A percentile compares a stretch with the other conserved stretches of the same genome.
Conservation (phyloP, 2,888 invertebrate genomes). For the Eupeodes latifasciatus region DNA sequence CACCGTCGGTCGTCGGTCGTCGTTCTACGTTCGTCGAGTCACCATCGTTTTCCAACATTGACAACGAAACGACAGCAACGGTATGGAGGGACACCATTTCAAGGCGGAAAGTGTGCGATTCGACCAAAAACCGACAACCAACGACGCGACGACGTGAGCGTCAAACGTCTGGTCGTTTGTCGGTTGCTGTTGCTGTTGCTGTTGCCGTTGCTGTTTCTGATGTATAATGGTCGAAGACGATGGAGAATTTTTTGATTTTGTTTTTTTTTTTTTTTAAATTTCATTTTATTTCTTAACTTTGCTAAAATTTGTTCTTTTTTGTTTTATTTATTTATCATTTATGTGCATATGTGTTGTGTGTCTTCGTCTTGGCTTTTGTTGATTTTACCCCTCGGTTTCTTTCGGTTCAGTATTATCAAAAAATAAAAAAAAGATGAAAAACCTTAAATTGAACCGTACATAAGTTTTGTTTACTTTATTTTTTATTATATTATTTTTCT, state of each 20-base stretch:
- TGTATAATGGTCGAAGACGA: conserved; percentile 56
- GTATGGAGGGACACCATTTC: conserved; percentile 43
- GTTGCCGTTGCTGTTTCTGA: conserved; percentile 13
- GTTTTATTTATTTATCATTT: background rate
- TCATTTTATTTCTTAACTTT: conserved; percentile 49
- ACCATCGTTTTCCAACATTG: conserved; percentile 16
- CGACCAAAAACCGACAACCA: background rate
- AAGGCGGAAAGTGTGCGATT: conserved; percentile 45
- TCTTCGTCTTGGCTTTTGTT: conserved; percentile 52
- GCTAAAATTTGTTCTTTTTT: conserved; percentile 39
- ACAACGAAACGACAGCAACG: conserved; percentile 12
- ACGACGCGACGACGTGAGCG: conserved; percentile 42
- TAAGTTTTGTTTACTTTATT: conserved; percentile 71
- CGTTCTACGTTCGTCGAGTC: conserved; percentile 33
- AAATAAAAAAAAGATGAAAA: background rate
- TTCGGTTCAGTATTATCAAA: conserved; percentile 48
- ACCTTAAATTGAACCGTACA: conserved; percentile 47
- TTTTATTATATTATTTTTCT: conserved; percentile 24
- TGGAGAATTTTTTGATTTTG: conserved; percentile 62
- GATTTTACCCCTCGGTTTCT: conserved; percentile 23
- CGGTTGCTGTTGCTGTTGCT: background rate
- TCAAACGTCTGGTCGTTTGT: conserved; percentile 52
- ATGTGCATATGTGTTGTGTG: conserved; percentile 38
- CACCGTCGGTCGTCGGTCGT: conserved; percentile 33
- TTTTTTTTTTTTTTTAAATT: conserved; percentile 54